phyloP scores from a whole-genome alignment of 2,113 vertebrate species.

The Syngnathus floridae region DNA sequence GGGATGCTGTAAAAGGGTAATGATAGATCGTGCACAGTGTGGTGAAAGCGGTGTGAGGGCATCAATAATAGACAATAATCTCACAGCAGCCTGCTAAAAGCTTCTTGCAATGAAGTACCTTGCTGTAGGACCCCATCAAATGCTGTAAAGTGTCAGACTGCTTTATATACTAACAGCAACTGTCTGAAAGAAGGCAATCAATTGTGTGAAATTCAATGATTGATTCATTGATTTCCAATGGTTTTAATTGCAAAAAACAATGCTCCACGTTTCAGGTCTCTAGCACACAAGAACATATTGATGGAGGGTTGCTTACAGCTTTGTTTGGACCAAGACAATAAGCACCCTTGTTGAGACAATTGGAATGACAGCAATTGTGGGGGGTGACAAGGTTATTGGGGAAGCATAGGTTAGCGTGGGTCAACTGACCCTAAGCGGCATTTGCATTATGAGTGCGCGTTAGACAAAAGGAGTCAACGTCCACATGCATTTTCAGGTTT shows the following conservation, averaged over 20 bases:
- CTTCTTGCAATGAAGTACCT: conserved; percentile 3
- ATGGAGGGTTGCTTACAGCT: conserved; percentile 22
- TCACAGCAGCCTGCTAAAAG: conserved; percentile 26
- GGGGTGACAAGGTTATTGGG: conserved; percentile 39
- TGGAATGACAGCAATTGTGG: conserved; percentile 29
- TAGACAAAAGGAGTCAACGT: background rate
- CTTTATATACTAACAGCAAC: background rate
- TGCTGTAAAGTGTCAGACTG: background rate
- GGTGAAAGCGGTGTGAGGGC: conserved; percentile 36
- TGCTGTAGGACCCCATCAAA: background rate
- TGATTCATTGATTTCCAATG: conserved; percentile 52
- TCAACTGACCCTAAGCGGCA: conserved; percentile 26
- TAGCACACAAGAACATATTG: conserved; percentile 18
- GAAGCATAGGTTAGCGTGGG: conserved; percentile 42
- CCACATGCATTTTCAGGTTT: background rate
- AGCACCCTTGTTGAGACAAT: conserved; percentile 38
- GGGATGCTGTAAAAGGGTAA: conserved; percentile 53
- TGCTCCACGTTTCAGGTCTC: conserved; percentile 10
- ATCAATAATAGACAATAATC: conserved; percentile 52
- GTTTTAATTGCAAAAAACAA: conserved; percentile 21
- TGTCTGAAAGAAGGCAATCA: conserved; percentile 24
- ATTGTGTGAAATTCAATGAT: conserved; percentile 33
- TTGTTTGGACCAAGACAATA: conserved; percentile 53
- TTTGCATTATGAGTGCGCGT: conserved; percentile 9
- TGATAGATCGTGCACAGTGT: conserved; percentile 45